A percentile compares a stretch with the other conserved stretches of the same genome.
Evolutionary conservation across 2,113 vertebrate genomes (phyloP).

Genomic region (Abramis brama): DNA sequence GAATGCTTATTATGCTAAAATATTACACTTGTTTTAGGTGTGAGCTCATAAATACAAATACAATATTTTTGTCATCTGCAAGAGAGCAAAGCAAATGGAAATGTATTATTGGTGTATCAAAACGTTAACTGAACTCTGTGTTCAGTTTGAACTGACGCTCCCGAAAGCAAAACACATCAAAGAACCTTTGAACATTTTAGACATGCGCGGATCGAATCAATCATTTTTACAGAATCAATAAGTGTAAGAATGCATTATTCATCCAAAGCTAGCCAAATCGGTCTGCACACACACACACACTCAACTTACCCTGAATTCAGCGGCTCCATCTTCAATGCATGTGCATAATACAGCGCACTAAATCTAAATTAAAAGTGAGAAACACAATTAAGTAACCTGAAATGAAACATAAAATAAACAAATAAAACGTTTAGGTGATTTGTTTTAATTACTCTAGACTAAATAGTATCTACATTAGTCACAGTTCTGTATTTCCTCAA

Average conservation of each 20-base stretch:
- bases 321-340: constrained; percentile 25
- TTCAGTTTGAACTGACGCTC: neutral
- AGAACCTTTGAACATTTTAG: neutral
- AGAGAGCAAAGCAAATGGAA: neutral
- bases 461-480: neutral
- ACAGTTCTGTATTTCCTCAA: neutral
- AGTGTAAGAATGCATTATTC: neutral
- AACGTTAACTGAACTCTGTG: neutral
- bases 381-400: neutral
- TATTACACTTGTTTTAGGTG: neutral
- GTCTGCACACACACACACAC: neutral
- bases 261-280: neutral
- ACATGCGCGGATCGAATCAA: neutral
- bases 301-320: constrained; percentile 30
- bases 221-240: neutral
- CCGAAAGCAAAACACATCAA: neutral
- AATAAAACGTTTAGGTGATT: neutral
- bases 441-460: too few relatives aligned
- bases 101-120: neutral
- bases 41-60: neutral
- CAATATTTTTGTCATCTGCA: neutral
- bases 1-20: neutral
- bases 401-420: neutral
- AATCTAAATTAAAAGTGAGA: neutral
- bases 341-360: neutral